phyloP scores from a whole-genome alignment of 1,140 invertebrate species.

The Orchestia grillus region DNA sequence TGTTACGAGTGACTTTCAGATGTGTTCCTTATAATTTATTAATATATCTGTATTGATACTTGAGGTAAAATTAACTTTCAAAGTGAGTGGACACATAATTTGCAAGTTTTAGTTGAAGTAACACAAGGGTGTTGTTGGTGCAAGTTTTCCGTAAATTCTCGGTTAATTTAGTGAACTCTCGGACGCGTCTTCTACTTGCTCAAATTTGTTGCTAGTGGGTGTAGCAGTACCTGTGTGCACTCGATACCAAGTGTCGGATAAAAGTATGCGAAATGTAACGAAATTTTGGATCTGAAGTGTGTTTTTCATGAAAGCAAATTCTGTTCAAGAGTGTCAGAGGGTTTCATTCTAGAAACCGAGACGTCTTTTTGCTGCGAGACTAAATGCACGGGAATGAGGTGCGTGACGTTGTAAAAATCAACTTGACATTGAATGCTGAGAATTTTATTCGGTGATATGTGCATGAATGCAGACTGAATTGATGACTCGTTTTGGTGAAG shows the following conservation, averaged over 20 bases:
- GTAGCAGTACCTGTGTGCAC: too few species aligned
- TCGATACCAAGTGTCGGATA: too few species aligned
- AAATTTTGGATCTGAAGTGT: too few species aligned
- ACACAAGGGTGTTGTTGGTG: neutral
- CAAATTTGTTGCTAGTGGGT: too few species aligned
- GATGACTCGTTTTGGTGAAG: neutral
- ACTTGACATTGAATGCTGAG: neutral
- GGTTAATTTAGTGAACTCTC: neutral
- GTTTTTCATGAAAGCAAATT: too few species aligned
- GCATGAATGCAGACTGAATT: neutral
- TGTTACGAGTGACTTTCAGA: neutral
- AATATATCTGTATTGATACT: neutral
- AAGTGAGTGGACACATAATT: neutral
- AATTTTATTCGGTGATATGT: neutral
- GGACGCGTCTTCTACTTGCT: too few species aligned
- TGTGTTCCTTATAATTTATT: too few species aligned
- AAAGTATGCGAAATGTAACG: too few species aligned
- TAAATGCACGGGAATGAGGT: neutral
- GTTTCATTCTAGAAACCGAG: too few species aligned
- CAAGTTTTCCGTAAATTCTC: neutral
- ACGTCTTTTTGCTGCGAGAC: neutral
- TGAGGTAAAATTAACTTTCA: neutral
- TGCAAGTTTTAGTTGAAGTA: neutral
- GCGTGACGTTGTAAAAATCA: neutral
- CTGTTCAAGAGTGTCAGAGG: neutral